Evolutionary conservation across 2,113 vertebrate species (phyloP).

Genomic region (Choloepus hoffmanni): DNA sequence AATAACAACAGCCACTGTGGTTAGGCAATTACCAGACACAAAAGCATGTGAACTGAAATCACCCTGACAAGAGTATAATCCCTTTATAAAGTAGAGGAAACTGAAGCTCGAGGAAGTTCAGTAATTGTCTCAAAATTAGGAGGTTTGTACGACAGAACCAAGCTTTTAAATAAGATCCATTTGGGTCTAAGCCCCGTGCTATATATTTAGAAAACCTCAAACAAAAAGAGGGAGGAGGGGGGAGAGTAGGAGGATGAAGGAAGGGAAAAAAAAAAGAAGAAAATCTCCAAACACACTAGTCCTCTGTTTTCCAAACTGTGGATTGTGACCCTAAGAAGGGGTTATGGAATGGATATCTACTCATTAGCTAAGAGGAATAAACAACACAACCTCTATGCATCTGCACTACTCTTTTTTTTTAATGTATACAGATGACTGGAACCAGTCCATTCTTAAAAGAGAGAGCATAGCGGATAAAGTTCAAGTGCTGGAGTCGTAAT

Average conservation of each 20-base stretch:
- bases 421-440: background rate
- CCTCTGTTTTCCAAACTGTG: background rate
- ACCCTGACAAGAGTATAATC: background rate
- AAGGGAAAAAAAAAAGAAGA: background rate
- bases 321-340: background rate
- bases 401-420: background rate
- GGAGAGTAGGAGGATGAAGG: too few species aligned
- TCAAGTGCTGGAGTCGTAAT: background rate
- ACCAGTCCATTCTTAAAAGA: background rate
- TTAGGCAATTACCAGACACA: background rate
- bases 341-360: background rate
- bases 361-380: background rate
- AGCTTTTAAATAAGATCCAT: background rate
- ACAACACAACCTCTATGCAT: background rate
- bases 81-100: background rate
- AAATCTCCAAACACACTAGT: background rate
- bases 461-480: background rate
- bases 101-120: background rate
- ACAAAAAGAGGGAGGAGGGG: background rate
- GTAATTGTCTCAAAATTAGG: background rate
- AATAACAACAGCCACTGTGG: background rate
- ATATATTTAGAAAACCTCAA: background rate
- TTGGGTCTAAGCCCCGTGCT: background rate
- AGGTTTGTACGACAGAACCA: background rate
- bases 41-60: background rate